A percentile compares a stretch with the other conserved stretches of the same genome.
Evolutionary conservation across 2,888 invertebrate genomes (phyloP).

Genomic region (Drosophila subquinaria): DNA sequence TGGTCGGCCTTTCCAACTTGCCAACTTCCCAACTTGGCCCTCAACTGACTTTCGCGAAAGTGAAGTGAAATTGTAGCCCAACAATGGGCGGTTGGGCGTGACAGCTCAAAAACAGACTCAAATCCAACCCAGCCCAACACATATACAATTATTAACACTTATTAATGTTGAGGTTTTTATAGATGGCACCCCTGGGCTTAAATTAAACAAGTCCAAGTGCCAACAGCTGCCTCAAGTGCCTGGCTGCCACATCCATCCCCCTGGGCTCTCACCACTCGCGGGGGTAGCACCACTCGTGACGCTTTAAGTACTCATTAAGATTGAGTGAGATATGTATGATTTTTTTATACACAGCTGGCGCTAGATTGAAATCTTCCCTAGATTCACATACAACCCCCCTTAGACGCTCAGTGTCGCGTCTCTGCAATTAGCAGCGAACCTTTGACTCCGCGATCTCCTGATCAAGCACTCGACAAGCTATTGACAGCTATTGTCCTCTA

Average conservation of each 20-base stretch:
- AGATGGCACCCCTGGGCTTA: constrained; percentile 76
- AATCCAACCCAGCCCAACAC: constrained; percentile 6
- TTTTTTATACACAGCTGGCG: constrained; percentile 70
- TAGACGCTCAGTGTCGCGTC: not conserved
- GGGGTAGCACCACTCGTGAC: constrained; percentile 45
- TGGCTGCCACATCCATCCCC: constrained; percentile 16
- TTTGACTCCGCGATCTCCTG: constrained; percentile 47
- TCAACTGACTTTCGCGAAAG: constrained; percentile 61
- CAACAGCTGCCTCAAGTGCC: constrained; percentile 31
- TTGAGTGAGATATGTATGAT: constrained; percentile 75
- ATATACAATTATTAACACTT: constrained; percentile 80
- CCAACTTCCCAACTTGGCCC: constrained; percentile 53
- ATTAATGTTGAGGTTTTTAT: constrained; percentile 82
- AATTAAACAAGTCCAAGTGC: constrained; percentile 68
- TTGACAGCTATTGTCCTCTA: constrained; percentile 78
- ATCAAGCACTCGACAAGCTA: constrained; percentile 42
- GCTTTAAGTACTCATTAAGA: constrained; percentile 80
- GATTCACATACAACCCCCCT: constrained; percentile 29
- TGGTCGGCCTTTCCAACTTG: constrained; percentile 74
- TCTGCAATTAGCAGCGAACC: constrained; percentile 55
- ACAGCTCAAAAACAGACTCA: constrained; percentile 49
- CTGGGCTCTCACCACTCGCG: constrained; percentile 26
- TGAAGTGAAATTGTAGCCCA: constrained; percentile 72
- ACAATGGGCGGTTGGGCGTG: constrained; percentile 38
- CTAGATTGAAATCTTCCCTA: constrained; percentile 28